Base-by-base conservation (phyloP, 2,113 vertebrate species). In the Spermophilus dauricus region DNA sequence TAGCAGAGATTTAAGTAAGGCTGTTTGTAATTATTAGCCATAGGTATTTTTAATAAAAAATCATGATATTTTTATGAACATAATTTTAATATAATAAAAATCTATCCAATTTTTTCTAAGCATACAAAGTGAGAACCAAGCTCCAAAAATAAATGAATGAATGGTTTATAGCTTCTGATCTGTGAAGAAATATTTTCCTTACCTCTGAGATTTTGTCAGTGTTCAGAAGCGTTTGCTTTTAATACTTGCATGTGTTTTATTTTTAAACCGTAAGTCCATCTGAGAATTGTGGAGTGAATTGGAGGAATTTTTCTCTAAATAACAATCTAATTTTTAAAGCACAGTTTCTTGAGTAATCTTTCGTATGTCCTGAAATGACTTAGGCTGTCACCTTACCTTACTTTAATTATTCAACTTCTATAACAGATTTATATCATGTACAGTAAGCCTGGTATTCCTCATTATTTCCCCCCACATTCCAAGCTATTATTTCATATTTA, bases 1-100 rank as follows among this genome's bases (percentile, higher is more conserved):
- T 82, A 65, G 63, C 32, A 81, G 5, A 81, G 32, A 10, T 26
- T 69, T 77, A 63, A 51, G 34, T 81, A 16, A 30, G 34, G 11
- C n/a, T 86, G 53, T 91, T 48, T 56, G 3, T 86, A 72, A 72
- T 75, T 73, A 69, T 24, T 9, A 87, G 65, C 16, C 14, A 63
- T 39, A 28, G 20, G 34, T 91, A 80, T n/a, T 63, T 32, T 42
- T 75, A 87, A 78, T 45, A 28, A 91, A 70, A 37, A 78, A 39
- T 39, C 51, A 58, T 24, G 24, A 48, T 51, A 26, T 8, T 39
- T 63, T 72, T 81, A 30, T 39, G 56, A 92, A 92, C 30, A 67
- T 26, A 72, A 87, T 58, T 91, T 88, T 72, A 95, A 34, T 72
- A 7, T 20, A 86, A 91, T 78, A 58, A 70, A 58, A 90, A 48